Conservation (phyloP, 2,797 vertebrate species). For the Yasuhikotakia modesta region DNA sequence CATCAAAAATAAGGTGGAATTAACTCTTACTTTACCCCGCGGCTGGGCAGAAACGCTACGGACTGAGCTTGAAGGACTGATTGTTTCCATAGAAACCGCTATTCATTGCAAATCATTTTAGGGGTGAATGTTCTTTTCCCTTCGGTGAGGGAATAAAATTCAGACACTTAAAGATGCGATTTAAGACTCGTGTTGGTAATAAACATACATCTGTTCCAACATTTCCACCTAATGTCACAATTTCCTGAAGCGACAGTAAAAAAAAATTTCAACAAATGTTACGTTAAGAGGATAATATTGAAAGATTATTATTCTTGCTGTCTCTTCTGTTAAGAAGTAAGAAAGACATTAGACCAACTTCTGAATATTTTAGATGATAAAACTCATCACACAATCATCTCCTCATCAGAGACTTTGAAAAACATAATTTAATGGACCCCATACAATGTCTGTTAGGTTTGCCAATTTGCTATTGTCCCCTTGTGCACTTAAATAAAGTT, state of each 20-base stretch:
- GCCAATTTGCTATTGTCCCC: no score
- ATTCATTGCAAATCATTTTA: conserved; percentile 65
- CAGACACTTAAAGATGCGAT: conserved; percentile 69
- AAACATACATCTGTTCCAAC: conserved; percentile 8
- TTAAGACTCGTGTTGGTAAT: conserved; percentile 36
- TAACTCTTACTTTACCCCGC: conserved; percentile 56
- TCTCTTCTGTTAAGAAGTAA: not conserved
- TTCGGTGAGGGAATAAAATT: conserved; percentile 61
- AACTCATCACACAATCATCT: conserved; percentile 21
- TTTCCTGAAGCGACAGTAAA: not conserved
- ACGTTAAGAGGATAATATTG: no score
- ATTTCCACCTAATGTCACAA: conserved; percentile 1
- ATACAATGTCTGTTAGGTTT: no score
- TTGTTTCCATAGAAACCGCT: conserved; percentile 81
- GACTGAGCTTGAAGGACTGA: conserved; percentile 61
- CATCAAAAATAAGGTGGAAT: conserved; percentile 37
- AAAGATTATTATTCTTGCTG: no score
- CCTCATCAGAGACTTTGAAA: not conserved
- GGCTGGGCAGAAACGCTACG: conserved; percentile 60
- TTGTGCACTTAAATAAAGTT: no score
- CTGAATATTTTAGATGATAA: not conserved
- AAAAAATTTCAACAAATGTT: not conserved
- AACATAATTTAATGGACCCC: not conserved
- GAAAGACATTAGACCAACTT: not conserved
- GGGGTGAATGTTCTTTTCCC: conserved; percentile 67